Base-by-base conservation (phyloP, 2,888 invertebrate genomes). In the Rhagophthalmus giganteus region DNA sequence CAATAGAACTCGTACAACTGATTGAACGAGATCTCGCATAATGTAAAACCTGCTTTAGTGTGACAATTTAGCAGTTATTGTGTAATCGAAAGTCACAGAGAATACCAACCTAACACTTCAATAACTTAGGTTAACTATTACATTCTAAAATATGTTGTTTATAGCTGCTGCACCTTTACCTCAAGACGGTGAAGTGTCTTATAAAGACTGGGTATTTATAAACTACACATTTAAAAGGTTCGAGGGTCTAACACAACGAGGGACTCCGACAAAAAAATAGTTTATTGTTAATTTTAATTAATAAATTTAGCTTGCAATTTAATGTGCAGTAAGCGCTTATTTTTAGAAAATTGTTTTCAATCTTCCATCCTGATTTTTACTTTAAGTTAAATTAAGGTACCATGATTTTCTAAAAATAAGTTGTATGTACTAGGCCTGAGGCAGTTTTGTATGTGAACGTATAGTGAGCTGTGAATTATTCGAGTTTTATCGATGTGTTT, bases 211-310 rank as follows among this genome's bases (percentile, higher is more conserved):
- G 94, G 98, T 99, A 64, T 99, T 99, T 78, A 96, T 99, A 73
- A 99, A 99, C 80, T 99, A 99, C 79, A 99, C 99, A 55, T 99
- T 97, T 82, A 97, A 98, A 76, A 84, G 99, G 64, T 99, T 99
- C 78, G 98, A 99, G 78, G 97, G 95, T 15, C 82, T 96, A 59
- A 95, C 95, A 39, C 94, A 94, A 74, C 83, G 93, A 66, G 92
- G 91, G 58, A 86, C 87, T 54, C 87, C 88, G 34, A 86, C 85
- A 65, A 88, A 88, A 76, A 88, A 89, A 80, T 88, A 81, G 49
- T 44, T 44, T 26, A 10, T 39, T 37, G 15, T 28, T 24, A 30
- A 31, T 30, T 31, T 45, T 31, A 37, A 32, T 24, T 31, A 33
- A 40, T 27, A 47, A 9, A 37, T 27, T 33, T 48, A 44, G 53